Base-by-base conservation (phyloP, 2,113 vertebrate species). In the Megaptera novaeangliae region DNA sequence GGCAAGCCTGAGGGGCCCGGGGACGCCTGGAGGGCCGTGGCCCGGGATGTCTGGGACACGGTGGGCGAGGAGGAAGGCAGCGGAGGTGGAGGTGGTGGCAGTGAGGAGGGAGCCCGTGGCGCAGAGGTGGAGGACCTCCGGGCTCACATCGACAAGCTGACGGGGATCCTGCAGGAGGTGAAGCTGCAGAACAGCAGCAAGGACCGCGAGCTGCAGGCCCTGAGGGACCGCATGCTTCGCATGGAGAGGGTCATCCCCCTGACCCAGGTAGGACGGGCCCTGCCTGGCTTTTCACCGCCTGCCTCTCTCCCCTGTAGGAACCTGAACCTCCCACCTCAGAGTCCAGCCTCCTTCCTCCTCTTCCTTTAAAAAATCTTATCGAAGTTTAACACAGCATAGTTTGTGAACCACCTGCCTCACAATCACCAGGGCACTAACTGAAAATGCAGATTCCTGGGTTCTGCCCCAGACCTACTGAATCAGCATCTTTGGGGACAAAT, bases 171-270 rank as follows among this genome's bases (percentile, higher is more conserved):
- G 66, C 99, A 99, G 98, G 99, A 99, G 86, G 99, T 99, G 92
- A 99, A 99, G 97, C 97, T 99, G 59, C 99, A 99, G 98, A 99
- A 99, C 98, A 99, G 99, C 98, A 99, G 98, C 99, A 99, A 99
- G 98, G 99, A 99, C n/a, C 99, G 99, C 2, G 99, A 99, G 98
- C 99, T 99, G 97, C 99, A 98, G 97, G 98, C 99, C 39, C 99
- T 99, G 94, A 95, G 99, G 39, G 99, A 99, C 97, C 97, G 99
- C 8, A 99, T 99, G 99, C 98, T 99, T 23, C 99, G 99, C 98
- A 99, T 99, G 99, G 99, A 99, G 98, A 98, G 99, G 64, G 98
- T 99, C 97, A 99, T 99, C 75, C 99, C 99, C 1, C 96, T 98
- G 11, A n/a, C 98, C 91, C 98, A 98, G 98, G 99, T 99, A 96